phyloP scores from a whole-genome alignment of 2,888 invertebrate species.

The Allophyes oxyacanthae region DNA sequence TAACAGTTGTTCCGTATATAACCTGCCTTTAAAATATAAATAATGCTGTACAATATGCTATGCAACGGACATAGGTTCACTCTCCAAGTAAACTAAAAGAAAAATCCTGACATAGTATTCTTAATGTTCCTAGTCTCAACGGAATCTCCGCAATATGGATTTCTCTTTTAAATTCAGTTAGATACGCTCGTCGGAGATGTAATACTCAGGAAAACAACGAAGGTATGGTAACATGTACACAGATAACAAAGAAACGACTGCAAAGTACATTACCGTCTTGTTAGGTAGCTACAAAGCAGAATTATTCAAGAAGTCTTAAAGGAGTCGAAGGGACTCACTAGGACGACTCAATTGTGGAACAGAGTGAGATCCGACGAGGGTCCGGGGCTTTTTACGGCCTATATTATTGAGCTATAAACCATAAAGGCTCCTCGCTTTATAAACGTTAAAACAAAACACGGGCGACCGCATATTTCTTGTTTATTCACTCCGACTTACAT shows the following conservation, averaged over 20 bases:
- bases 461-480: conserved; percentile 78
- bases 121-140: conserved; percentile 5
- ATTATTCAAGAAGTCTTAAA: conserved; percentile 73
- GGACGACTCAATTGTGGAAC: conserved; percentile 79
- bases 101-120: conserved; percentile 2
- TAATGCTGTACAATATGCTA: neutral
- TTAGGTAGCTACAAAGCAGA: conserved; percentile 65
- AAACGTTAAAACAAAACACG: conserved; percentile 81
- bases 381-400: conserved; percentile 78
- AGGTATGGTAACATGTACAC: conserved; percentile 47
- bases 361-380: conserved; percentile 73
- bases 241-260: conserved; percentile 59
- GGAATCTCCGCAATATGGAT: conserved; percentile 14
- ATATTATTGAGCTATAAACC: conserved; percentile 86
- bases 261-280: conserved; percentile 62
- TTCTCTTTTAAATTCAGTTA: conserved; percentile 29
- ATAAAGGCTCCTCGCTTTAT: conserved; percentile 80
- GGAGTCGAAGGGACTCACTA: conserved; percentile 70
- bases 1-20: too few relatives aligned
- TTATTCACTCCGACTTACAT: conserved; percentile 76
- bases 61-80: neutral
- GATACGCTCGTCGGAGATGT: conserved; percentile 4
- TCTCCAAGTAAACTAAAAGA: neutral
- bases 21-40: neutral
- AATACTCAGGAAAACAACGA: conserved; percentile 29